These are phyloP conservation scores for Uropsilus gracilis DNA, from an alignment of 2,113 vertebrate genomes.

Conservation along the genomic window DNA sequence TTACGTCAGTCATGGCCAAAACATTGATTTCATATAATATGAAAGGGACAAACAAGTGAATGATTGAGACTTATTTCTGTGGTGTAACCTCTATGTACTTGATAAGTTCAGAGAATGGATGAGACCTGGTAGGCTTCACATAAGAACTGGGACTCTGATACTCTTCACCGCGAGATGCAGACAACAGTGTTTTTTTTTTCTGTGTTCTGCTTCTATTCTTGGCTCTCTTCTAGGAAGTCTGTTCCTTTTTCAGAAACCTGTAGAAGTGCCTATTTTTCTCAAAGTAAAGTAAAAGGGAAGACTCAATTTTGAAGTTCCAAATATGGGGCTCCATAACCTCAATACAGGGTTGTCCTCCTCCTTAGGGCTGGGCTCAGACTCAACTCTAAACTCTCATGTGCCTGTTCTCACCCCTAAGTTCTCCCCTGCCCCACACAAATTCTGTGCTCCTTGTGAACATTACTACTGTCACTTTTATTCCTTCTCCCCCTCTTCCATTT, in stretches of 20 bases:
- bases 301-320: background rate
- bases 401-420: background rate
- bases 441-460: background rate
- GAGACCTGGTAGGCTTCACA: background rate
- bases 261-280: background rate
- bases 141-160: background rate
- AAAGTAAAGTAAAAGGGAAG: conserved; percentile 18
- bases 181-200: background rate
- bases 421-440: background rate
- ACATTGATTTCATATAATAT: background rate
- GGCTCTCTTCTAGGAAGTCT: background rate
- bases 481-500: background rate
- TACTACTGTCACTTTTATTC: background rate
- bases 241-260: conserved; percentile 1
- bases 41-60: background rate
- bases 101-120: background rate
- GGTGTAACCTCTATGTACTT: background rate
- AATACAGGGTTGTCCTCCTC: background rate
- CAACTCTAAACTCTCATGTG: background rate
- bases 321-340: background rate
- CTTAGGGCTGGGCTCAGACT: background rate
- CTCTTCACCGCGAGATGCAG: background rate
- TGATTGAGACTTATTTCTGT: background rate
- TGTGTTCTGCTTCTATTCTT: background rate
- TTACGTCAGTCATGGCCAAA: background rate